Conservation (phyloP, 2,888 invertebrate genomes). For the Acanthosepion esculentum region DNA sequence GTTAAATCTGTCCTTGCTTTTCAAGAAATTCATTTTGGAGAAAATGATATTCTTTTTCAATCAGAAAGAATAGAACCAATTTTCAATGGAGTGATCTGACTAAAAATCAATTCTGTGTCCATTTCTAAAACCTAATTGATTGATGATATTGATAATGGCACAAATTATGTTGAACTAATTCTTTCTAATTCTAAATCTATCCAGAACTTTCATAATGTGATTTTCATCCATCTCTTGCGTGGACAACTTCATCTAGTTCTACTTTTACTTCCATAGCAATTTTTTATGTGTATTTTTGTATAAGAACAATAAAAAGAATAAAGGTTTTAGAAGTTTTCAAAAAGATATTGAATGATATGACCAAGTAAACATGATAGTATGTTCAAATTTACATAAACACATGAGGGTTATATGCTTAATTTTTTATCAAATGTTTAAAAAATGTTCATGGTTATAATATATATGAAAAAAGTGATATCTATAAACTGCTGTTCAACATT, state of each 20-base stretch:
- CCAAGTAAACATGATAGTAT: not conserved
- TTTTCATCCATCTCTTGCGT: not conserved
- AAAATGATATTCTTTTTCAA: not conserved
- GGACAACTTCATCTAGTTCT: not conserved
- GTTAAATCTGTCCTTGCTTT: not conserved
- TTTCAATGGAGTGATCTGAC: not conserved
- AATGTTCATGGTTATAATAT: too few species aligned
- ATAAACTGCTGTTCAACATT: too few species aligned
- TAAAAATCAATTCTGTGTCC: not conserved
- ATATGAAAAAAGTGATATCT: too few species aligned
- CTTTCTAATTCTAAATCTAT: not conserved
- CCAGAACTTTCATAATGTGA: conserved; percentile 1
- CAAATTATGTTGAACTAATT: conserved; percentile 9
- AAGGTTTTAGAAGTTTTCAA: too few species aligned
- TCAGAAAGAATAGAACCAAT: not conserved
- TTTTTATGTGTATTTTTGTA: not conserved
- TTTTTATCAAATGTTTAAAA: too few species aligned
- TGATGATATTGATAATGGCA: conserved; percentile 20
- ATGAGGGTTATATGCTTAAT: too few species aligned
- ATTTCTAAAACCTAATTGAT: not conserved
- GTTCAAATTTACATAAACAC: not conserved
- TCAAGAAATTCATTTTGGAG: not conserved
- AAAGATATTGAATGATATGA: not conserved
- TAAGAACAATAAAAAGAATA: not conserved
- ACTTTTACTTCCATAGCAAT: not conserved